Percentiles rank a stretch among this genome's conserved stretches.
Conservation (phyloP, 37 sponge, comb jelly and placozoan genomes). For the Lycopodina hypogea region DNA sequence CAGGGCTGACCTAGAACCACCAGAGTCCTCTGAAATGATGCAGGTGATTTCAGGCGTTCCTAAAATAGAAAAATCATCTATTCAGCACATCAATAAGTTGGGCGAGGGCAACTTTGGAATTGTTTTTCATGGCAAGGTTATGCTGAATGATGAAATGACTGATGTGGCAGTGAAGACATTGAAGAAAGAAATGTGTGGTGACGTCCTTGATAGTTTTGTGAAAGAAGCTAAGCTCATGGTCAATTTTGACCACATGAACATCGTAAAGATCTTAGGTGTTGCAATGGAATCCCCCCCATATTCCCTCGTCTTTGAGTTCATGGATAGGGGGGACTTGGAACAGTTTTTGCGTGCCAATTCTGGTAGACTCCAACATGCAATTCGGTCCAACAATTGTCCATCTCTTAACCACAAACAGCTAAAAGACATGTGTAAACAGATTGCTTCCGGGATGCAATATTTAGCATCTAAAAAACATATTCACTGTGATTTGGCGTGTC, state of each 20-base stretch:
- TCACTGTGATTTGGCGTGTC: constrained; percentile 80
- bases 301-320: constrained; percentile 89
- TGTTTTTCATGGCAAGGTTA: constrained; percentile 62
- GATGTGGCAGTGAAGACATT: constrained; percentile 81
- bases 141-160: constrained; percentile 7
- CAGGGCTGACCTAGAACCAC: neutral
- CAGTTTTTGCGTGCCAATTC: constrained; percentile 56
- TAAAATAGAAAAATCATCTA: constrained; percentile 13
- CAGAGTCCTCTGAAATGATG: neutral
- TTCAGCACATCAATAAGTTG: constrained; percentile 48
- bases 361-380: constrained; percentile 54
- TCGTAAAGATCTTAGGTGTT: constrained; percentile 71
- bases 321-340: constrained; percentile 78
- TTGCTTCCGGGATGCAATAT: constrained; percentile 79
- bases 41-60: constrained; percentile 15
- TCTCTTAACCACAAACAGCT: constrained; percentile 48
- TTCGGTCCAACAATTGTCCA: constrained; percentile 52
- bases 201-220: constrained; percentile 45
- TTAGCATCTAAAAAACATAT: constrained; percentile 60
- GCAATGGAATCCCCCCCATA: constrained; percentile 56
- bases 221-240: constrained; percentile 73
- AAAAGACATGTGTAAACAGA: constrained; percentile 63
- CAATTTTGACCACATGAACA: constrained; percentile 71
- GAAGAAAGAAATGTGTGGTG: constrained; percentile 40
- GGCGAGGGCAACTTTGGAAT: constrained; percentile 85